These are phyloP conservation scores for Lasius fuliginosus DNA, from an alignment of 2,888 invertebrate species.

Conservation along the genomic window DNA sequence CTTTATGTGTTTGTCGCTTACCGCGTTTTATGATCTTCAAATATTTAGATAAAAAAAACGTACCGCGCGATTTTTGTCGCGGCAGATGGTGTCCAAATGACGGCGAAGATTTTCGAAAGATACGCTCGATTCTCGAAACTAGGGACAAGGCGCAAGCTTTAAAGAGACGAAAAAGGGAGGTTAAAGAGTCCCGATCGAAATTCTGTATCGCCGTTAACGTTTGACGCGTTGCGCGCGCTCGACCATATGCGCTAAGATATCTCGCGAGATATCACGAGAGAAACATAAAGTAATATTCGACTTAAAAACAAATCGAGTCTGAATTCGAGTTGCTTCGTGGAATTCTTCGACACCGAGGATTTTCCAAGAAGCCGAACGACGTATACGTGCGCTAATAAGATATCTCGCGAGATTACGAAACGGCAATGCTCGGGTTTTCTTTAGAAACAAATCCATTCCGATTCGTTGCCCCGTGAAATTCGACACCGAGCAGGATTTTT, in stretches of 20 bases:
- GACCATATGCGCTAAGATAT: neutral
- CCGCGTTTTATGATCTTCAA: conserved; percentile 45
- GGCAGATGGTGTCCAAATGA: conserved; percentile 58
- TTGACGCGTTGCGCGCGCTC: neutral
- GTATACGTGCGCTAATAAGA: neutral
- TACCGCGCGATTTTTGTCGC: conserved; percentile 33
- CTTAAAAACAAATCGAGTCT: neutral
- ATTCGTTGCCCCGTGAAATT: conserved; percentile 27
- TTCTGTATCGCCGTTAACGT: conserved; percentile 1
- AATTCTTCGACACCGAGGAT: conserved; percentile 21
- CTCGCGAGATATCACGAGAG: neutral
- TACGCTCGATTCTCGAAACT: neutral
- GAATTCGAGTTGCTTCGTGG: conserved; percentile 2
- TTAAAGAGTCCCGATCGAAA: neutral
- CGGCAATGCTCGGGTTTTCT: neutral
- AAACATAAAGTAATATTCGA: neutral
- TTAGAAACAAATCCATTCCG: conserved; percentile 13
- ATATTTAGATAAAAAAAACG: conserved; percentile 44
- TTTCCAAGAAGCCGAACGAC: neutral
- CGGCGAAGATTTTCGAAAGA: conserved; percentile 11
- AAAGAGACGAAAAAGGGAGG: neutral
- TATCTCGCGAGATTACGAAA: neutral
- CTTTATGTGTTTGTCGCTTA: conserved; percentile 48
- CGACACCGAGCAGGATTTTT: conserved; percentile 6
- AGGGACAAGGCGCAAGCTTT: conserved; percentile 30